Evolutionary conservation across 2,113 vertebrate genomes (phyloP), one percentile per base, ranked within the genome.

Genomic region (Heterochromis multidens): DNA sequence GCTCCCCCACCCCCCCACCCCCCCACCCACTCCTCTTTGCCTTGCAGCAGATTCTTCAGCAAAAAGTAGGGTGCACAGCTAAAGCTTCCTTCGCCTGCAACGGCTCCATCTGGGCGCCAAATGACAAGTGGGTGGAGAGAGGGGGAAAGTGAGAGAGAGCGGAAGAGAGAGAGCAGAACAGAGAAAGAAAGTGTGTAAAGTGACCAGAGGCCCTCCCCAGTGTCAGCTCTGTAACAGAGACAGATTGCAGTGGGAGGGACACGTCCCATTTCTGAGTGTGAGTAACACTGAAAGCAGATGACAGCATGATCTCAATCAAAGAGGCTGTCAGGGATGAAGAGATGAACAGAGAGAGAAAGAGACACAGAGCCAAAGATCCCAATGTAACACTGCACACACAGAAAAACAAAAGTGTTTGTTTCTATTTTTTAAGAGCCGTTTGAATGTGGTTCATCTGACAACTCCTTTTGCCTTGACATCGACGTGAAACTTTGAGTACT

Each of bases 161-260:
- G 80, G 5, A 52, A 59, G 16, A 87, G 52, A 70, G 61, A 63
- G 31, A 62, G 61, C 43, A 31, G 12, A 35, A 11, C 43, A n/a
- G 52, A 43, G 52, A 78, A 25, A 43, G 46, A 57, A 25, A 62
- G 81, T 40, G 76, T 74, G 77, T 43, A 78, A 76, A 90, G 70
- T 85, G 91, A 91, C 85, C 87, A 78, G 81, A 80, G 77, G 77
- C 85, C 87, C 81, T 83, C 81, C 90, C 67, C 72, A 82, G 58
- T 83, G 83, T 93, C 91, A 80, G 61, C 70, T 70, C 65, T 76
- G 88, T 87, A 80, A 90, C 78, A 80, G 74, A 87, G 93, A 94
- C 95, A 95, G 95, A 95, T 93, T 95, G 93, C 46, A 21, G 94
- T 94, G 91, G 94, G 95, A 92, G 95, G 92, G 90, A 91, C 83